phyloP scores from a whole-genome alignment of 1,140 invertebrate genomes.

The Pantala flavescens region DNA sequence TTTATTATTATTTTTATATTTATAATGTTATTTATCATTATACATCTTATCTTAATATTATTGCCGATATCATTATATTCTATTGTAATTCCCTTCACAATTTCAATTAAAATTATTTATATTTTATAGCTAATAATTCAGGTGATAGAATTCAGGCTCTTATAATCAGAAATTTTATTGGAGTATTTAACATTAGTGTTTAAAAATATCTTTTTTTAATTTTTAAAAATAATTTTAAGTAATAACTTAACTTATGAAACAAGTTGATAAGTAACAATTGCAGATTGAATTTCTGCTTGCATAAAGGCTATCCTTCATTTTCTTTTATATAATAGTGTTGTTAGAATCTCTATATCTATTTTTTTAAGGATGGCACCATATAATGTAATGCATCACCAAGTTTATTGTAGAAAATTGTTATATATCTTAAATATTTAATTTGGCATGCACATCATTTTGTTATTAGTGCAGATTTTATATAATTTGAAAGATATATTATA shows the following conservation, averaged over 20 bases:
- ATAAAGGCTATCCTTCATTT: neutral
- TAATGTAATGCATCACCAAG: neutral
- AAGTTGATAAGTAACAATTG: neutral
- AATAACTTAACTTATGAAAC: neutral
- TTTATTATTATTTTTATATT: no score
- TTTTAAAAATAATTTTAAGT: neutral
- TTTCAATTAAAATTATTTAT: neutral
- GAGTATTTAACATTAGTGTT: neutral
- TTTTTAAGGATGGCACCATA: slow-evolving; percentile 15
- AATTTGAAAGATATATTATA: no score
- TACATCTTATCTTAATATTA: no score
- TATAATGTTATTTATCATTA: no score
- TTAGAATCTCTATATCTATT: slow-evolving; percentile 13
- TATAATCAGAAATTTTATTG: neutral
- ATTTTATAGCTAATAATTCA: neutral
- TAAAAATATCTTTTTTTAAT: neutral
- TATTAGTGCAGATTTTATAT: no score
- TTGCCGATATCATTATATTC: no score
- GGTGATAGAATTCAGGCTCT: neutral
- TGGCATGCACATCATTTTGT: no score
- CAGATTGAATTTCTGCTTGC: neutral
- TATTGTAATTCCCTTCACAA: neutral
- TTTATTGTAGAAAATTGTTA: neutral
- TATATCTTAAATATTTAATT: slow-evolving; percentile 32
- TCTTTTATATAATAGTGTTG: no score